These are phyloP conservation scores for Encarsia formosa DNA, from an alignment of 2,888 invertebrate species.

Conservation along the genomic window DNA sequence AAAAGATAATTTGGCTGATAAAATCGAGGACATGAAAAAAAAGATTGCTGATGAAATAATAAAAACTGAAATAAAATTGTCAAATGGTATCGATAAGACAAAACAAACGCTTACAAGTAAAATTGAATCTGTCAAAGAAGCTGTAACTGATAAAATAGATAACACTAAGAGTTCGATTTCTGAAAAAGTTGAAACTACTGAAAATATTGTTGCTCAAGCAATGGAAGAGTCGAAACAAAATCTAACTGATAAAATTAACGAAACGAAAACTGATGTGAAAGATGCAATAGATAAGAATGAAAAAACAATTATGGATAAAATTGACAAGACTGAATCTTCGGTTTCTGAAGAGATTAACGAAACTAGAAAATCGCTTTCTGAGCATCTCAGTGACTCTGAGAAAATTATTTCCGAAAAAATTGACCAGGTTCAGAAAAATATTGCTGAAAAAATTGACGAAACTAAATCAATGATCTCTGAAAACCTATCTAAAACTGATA, in stretches of 20 bases:
- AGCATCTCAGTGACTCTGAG: not conserved
- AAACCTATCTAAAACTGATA: not conserved
- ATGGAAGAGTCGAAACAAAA: not conserved
- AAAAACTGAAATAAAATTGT: too few species aligned
- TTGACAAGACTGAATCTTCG: not conserved
- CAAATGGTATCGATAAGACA: too few species aligned
- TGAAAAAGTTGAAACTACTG: not conserved
- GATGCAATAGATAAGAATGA: not conserved
- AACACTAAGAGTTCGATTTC: not conserved
- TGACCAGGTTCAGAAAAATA: not conserved
- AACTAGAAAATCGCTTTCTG: not conserved
- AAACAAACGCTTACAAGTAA: too few species aligned
- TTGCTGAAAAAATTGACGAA: constrained; percentile 4
- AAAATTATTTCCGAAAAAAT: not conserved
- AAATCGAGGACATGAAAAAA: constrained; percentile 5
- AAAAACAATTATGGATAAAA: too few species aligned
- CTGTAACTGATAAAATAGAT: not conserved
- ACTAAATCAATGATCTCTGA: not conserved
- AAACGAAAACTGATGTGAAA: not conserved
- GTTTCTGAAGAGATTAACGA: not conserved
- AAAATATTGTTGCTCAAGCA: not conserved
- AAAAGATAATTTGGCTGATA: constrained; percentile 3
- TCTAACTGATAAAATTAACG: not conserved
- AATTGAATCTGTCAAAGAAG: not conserved
- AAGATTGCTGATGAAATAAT: not conserved